phyloP scores from a whole-genome alignment of 2,888 invertebrate species.

The Sacculina carcini region DNA sequence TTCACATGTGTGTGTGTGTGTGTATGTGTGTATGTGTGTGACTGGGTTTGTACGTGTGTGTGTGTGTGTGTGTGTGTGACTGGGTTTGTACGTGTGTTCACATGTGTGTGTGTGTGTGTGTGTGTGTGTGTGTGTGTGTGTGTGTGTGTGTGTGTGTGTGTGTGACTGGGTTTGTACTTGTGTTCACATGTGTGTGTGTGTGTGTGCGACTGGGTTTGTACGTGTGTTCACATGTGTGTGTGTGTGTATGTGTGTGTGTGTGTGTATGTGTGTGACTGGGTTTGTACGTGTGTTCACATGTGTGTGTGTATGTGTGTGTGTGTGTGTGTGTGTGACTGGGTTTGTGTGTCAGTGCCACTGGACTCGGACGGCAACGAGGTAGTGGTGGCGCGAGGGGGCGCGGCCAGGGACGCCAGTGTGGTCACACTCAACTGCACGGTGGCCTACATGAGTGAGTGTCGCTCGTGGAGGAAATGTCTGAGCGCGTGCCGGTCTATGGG shows the following conservation, averaged over 20 bases:
- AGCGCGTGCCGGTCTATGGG: slow-evolving; percentile 58
- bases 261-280: slow-evolving; percentile 6
- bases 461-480: slow-evolving; percentile 62
- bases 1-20: background rate
- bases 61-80: background rate
- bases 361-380: background rate
- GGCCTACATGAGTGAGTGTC: slow-evolving; percentile 65
- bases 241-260: background rate
- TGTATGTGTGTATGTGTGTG: background rate
- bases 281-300: background rate
- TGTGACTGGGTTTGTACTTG: background rate
- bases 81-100: background rate
- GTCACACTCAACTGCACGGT: slow-evolving; percentile 53
- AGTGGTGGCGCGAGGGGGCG: too few species aligned
- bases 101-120: background rate
- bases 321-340: background rate
- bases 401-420: slow-evolving; percentile 5
- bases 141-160: background rate
- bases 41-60: background rate
- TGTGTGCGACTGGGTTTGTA: background rate
- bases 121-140: background rate
- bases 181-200: background rate
- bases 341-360: background rate
- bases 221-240: background rate
- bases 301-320: slow-evolving; percentile 1